These are phyloP conservation scores for Podarcis siculus DNA, from an alignment of 2,797 vertebrate species.

Conservation along the genomic window DNA sequence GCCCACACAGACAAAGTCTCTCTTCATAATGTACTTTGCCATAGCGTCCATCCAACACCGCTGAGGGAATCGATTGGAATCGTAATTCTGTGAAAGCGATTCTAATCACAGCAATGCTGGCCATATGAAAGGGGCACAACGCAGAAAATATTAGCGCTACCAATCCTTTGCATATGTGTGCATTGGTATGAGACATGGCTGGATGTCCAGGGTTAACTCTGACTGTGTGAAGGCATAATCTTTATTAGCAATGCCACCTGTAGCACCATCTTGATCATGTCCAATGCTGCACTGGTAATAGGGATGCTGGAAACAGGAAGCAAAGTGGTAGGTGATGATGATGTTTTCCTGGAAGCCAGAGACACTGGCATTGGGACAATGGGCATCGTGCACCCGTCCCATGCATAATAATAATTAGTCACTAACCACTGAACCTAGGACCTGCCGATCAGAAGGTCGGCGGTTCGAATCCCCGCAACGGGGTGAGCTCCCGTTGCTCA, in stretches of 20 bases:
- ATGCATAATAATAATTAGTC: background rate
- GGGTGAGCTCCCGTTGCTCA: no score
- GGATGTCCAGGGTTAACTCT: background rate
- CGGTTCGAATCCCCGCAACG: no score
- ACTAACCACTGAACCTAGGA: no score
- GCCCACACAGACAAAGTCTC: no score
- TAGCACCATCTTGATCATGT: background rate
- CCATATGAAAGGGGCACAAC: background rate
- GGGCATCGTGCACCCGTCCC: background rate
- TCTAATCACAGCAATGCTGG: background rate
- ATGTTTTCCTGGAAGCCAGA: background rate
- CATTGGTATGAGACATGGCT: background rate
- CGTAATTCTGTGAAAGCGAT: no score
- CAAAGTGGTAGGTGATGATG: background rate
- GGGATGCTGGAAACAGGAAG: background rate
- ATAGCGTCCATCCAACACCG: no score
- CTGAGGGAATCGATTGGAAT: no score
- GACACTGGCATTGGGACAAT: background rate
- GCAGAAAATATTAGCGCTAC: background rate
- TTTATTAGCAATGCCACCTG: background rate
- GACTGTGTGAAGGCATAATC: no score
- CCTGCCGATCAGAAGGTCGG: no score
- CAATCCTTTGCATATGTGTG: background rate
- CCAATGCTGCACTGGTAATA: background rate
- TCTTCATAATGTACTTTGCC: no score